phyloP scores from a whole-genome alignment of 2,797 vertebrate genomes.

The Bovichtus variegatus region DNA sequence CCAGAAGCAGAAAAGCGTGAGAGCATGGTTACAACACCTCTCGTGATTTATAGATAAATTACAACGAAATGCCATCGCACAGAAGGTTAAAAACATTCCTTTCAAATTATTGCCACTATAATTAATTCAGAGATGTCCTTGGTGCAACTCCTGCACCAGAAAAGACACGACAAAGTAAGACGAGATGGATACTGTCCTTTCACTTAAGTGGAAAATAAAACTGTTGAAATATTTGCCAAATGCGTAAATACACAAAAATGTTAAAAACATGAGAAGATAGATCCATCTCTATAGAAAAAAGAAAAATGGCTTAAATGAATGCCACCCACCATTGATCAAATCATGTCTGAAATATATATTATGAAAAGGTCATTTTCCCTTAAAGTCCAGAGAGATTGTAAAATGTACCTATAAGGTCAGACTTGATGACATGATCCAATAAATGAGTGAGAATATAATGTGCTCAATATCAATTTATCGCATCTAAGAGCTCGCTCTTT shows the following conservation, averaged over 20 bases:
- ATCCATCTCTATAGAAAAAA: no score
- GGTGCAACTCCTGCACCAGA: neutral
- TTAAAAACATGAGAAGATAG: no score
- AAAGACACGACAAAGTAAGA: neutral
- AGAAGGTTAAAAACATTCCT: neutral
- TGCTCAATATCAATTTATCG: no score
- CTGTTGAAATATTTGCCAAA: neutral
- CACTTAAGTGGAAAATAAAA: neutral
- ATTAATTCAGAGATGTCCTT: neutral
- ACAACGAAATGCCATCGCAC: neutral
- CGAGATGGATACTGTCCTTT: neutral
- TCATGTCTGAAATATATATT: no score
- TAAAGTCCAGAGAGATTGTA: no score
- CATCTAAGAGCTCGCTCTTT: no score
- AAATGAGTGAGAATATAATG: no score
- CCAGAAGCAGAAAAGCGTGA: conserved; percentile 90
- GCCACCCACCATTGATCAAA: no score
- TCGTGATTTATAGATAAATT: neutral
- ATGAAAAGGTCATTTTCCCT: no score
- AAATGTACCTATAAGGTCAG: no score
- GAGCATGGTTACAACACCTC: neutral
- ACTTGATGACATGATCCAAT: no score
- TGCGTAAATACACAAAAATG: neutral
- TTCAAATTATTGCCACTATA: neutral
- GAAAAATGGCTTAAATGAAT: no score